phyloP scores from a whole-genome alignment of 2,113 vertebrate species.

The Dipodomys merriami region DNA sequence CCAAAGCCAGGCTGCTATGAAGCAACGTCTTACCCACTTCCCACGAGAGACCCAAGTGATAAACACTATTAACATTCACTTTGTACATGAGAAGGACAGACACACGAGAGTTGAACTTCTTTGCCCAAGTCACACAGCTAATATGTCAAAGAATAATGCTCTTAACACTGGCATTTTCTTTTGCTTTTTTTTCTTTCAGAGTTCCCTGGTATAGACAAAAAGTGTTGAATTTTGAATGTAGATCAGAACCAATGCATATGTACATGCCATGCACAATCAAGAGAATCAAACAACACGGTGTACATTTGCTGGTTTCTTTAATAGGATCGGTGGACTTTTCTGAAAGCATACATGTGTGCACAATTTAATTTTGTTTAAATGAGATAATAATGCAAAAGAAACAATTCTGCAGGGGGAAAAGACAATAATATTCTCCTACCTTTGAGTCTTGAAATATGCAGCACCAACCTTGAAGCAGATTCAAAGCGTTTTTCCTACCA shows the following conservation, averaged over 20 bases:
- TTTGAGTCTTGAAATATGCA: slow-evolving; percentile 68
- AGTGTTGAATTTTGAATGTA: background rate
- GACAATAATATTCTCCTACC: slow-evolving; percentile 43
- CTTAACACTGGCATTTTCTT: background rate
- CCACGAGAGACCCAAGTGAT: background rate
- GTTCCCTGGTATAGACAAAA: background rate
- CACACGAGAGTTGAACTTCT: background rate
- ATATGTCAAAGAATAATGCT: background rate
- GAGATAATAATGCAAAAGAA: background rate
- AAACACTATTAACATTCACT: background rate
- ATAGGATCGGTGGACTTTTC: background rate
- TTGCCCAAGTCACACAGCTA: background rate
- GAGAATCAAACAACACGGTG: background rate
- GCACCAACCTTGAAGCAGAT: slow-evolving; percentile 56
- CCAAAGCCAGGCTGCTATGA: background rate
- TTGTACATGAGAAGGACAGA: background rate
- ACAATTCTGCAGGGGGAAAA: background rate
- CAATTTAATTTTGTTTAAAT: background rate
- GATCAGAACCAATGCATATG: background rate
- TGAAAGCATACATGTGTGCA: background rate
- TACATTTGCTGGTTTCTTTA: background rate
- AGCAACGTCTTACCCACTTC: background rate
- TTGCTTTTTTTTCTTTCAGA: background rate
- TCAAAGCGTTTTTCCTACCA: slow-evolving; percentile 65
- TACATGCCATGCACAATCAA: background rate